Evolutionary conservation across 1,140 invertebrate genomes (phyloP), one percentile per base, ranked within the genome.

Genomic region (Hycleus phaleratus): DNA sequence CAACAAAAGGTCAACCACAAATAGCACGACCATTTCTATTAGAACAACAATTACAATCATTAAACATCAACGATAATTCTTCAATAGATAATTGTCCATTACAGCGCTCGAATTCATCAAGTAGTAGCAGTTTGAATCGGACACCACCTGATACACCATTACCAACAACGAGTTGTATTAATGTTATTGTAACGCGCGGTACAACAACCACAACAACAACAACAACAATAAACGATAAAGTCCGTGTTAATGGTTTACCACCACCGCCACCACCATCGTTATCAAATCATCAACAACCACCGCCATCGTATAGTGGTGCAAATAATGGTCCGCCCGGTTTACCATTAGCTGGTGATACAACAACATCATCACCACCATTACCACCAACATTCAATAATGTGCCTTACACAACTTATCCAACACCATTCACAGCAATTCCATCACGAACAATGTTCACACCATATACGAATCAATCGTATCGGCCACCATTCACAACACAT

Each of bases 61-160:
- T 80, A 51, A 72, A 73, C 39, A 62, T 79, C 26, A 77, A 79
- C 6, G 74, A 32, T 32, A 32, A 32, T 32, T 32, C 4, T 32
- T 32, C 32, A 32, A 32, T 7, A 32, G 32, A 32, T 32, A 32
- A 32, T 32, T 32, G 74, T 3, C 75, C 68, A 55, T 71, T 78
- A 39, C 77, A 78, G 24, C 75, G 74, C 58, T 79, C 78, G 8
- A 82, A 83, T 38, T 84, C 82, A 26, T 84, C 81, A 47, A 81
- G 78, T 64, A 81, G 79, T 1, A 82, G 78, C 47, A 81, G 78
- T 60, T 74, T 77, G 47, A 78, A 78, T 32, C 78, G 79, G 3
- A 78, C 80, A 0, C 80, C 82, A 0, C 79, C 82, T 0, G 82
- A 83, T 46, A 84, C 83, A 2, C 82, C 73, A 43, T 63, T 73